phyloP scores from a whole-genome alignment of 1,140 invertebrate species.

The Theocolax elegans region DNA sequence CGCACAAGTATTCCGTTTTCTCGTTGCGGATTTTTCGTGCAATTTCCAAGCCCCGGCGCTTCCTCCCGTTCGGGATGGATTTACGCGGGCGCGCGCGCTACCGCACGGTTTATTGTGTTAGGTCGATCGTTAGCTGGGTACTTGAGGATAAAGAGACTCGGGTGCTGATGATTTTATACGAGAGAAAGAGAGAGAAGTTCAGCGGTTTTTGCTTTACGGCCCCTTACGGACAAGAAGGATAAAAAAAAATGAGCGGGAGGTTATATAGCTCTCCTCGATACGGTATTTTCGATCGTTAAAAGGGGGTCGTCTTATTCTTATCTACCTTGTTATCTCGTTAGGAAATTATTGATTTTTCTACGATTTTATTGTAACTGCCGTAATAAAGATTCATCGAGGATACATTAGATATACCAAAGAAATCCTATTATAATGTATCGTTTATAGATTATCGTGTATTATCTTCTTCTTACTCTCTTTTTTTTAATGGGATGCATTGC shows the following conservation, averaged over 20 bases:
- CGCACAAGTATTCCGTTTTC: too few relatives aligned
- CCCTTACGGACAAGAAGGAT: too few relatives aligned
- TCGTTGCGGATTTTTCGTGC: slow-evolving; percentile 19
- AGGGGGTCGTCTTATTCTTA: neutral
- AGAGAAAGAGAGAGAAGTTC: neutral
- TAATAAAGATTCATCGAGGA: too few relatives aligned
- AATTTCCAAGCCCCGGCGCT: neutral
- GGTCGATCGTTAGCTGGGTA: slow-evolving; percentile 33
- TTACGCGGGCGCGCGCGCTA: slow-evolving; percentile 28
- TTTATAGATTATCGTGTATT: too few relatives aligned
- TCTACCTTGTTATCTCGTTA: neutral
- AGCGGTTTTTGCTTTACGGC: slow-evolving; percentile 18
- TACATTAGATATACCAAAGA: too few relatives aligned
- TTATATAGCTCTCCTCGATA: neutral
- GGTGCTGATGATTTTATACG: slow-evolving; percentile 32
- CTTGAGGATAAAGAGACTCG: slow-evolving; percentile 26
- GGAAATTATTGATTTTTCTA: slow-evolving; percentile 11
- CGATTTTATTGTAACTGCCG: slow-evolving; percentile 4
- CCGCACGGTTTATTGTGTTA: slow-evolving; percentile 35
- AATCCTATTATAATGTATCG: too few relatives aligned
- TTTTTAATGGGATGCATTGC: too few relatives aligned
- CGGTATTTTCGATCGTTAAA: slow-evolving; percentile 1
- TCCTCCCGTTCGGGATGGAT: slow-evolving; percentile 29
- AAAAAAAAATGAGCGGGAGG: neutral
- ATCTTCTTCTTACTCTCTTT: too few relatives aligned